phyloP scores from a whole-genome alignment of 35 echinoderm and acorn worm genomes.

The Patiria miniata region DNA sequence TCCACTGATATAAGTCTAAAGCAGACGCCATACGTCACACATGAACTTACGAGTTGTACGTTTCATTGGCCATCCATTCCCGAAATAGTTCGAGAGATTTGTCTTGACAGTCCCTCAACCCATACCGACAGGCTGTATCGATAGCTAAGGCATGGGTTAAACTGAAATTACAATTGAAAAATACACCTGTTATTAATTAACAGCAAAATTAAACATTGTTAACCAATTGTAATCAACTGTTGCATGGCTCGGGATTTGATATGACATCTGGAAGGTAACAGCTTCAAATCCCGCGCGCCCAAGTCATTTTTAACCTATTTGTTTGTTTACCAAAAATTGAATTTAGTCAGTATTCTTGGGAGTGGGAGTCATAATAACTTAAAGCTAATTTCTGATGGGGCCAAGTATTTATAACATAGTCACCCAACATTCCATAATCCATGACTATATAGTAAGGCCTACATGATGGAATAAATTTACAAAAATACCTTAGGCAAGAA shows the following conservation, averaged over 20 bases:
- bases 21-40: not conserved
- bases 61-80: conserved; percentile 55
- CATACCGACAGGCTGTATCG: conserved; percentile 50
- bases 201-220: not conserved
- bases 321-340: not conserved
- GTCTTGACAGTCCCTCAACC: conserved; percentile 20
- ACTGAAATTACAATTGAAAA: conserved; percentile 28
- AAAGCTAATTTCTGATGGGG: not conserved
- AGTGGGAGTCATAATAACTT: not conserved
- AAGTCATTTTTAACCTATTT: not conserved
- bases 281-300: not conserved
- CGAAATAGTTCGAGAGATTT: conserved; percentile 40
- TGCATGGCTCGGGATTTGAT: not conserved
- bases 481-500: not conserved
- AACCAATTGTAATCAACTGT: not conserved
- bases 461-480: not conserved
- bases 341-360: not conserved
- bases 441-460: not conserved
- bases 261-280: not conserved
- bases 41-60: conserved; percentile 59
- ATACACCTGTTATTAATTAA: not conserved
- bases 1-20: not conserved
- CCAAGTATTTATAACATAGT: not conserved
- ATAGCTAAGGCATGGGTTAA: conserved; percentile 58
- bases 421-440: not conserved